These are phyloP conservation scores for Rhopalosiphum nymphaeae DNA, from an alignment of 2,888 invertebrate species.

Conservation along the genomic window DNA sequence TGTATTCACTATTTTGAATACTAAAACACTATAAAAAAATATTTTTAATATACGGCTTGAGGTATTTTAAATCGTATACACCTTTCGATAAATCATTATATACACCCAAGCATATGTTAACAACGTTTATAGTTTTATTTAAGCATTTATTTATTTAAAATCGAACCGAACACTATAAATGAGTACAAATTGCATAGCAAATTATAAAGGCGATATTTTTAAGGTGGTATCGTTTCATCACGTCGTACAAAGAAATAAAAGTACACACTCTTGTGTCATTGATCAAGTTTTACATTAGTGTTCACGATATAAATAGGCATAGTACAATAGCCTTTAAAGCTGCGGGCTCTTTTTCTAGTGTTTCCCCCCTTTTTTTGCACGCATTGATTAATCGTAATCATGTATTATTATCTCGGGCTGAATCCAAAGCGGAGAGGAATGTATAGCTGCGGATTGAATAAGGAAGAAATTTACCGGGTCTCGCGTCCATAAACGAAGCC, in stretches of 20 bases:
- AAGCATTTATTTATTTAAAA: background rate
- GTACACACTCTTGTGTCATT: background rate
- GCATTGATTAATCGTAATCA: constrained; percentile 62
- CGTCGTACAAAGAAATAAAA: background rate
- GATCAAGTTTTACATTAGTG: constrained; percentile 1
- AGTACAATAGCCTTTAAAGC: background rate
- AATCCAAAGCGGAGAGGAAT: background rate
- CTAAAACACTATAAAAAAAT: background rate
- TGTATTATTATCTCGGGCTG: constrained; percentile 51
- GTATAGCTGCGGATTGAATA: constrained; percentile 45
- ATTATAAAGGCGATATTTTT: background rate
- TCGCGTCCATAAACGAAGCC: constrained; percentile 56
- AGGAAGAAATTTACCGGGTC: constrained; percentile 65
- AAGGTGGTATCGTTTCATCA: background rate
- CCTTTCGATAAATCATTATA: background rate
- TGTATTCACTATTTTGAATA: too few relatives aligned
- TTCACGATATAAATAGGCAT: background rate
- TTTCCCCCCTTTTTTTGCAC: background rate
- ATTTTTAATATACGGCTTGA: background rate
- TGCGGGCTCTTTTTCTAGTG: background rate
- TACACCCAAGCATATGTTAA: background rate
- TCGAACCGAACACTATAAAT: background rate
- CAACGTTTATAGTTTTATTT: background rate
- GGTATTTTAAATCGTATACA: background rate
- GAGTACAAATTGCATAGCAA: background rate